phyloP scores from a whole-genome alignment of 2,888 invertebrate genomes.

The Epirrhoe tristata region DNA sequence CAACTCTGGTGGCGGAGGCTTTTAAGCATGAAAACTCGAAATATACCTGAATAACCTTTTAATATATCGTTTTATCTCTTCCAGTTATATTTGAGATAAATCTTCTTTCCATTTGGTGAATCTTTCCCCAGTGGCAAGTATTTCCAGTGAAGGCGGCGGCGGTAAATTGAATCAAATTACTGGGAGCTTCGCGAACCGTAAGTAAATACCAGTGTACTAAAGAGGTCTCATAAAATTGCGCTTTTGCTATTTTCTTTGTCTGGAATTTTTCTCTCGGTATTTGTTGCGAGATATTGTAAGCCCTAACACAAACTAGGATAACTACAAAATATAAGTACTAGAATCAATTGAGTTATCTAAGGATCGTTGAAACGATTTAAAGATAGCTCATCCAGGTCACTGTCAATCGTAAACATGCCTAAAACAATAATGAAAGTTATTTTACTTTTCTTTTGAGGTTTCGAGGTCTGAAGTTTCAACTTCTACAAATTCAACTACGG shows the following conservation, averaged over 20 bases:
- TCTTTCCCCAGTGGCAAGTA: slow-evolving; percentile 13
- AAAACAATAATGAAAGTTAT: too few species aligned
- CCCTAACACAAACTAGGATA: too few species aligned
- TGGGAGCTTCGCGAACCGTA: slow-evolving; percentile 1
- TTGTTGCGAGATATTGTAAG: too few species aligned
- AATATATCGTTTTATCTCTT: not conserved
- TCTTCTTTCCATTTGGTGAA: slow-evolving; percentile 15
- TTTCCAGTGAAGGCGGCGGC: slow-evolving; percentile 6
- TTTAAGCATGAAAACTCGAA: not conserved
- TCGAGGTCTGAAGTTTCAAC: too few species aligned
- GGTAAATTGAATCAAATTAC: slow-evolving; percentile 21
- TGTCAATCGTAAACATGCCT: too few species aligned
- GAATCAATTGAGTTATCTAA: too few species aligned
- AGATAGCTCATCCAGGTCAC: too few species aligned
- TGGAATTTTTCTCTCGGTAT: not conserved
- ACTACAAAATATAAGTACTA: too few species aligned
- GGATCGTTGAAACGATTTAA: too few species aligned
- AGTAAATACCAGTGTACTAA: not conserved
- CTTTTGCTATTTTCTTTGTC: not conserved
- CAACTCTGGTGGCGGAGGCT: too few species aligned
- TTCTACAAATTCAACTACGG: too few species aligned
- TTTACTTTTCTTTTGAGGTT: too few species aligned
- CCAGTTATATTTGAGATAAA: slow-evolving; percentile 8
- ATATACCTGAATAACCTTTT: not conserved
- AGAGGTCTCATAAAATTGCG: not conserved